Evolutionary conservation across 2,113 vertebrate genomes (phyloP).

Genomic region (Bostrychus sinensis): DNA sequence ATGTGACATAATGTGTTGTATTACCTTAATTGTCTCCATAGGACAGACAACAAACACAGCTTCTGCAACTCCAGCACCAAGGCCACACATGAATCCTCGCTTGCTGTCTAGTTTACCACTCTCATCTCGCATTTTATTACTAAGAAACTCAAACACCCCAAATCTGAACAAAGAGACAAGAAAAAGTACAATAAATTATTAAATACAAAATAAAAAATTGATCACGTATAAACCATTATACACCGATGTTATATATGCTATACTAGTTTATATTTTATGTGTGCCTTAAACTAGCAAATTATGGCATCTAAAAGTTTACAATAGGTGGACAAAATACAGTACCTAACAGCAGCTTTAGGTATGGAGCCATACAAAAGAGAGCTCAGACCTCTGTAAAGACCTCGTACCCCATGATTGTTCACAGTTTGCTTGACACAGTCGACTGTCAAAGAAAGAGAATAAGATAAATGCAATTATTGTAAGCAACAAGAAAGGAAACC

Average conservation of each 20-base stretch:
- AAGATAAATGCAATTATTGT: neutral
- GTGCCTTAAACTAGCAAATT: neutral
- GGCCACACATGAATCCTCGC: slow-evolving; percentile 86
- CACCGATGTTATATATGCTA: too few relatives aligned
- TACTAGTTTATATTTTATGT: too few relatives aligned
- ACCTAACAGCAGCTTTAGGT: slow-evolving; percentile 96
- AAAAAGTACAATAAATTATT: neutral
- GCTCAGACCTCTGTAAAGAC: slow-evolving; percentile 90
- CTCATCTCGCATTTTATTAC: slow-evolving; percentile 93
- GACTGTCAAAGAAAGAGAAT: slow-evolving; percentile 55
- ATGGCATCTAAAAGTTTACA: neutral
- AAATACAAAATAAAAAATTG: neutral
- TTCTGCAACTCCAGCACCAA: slow-evolving; percentile 93
- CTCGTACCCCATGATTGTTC: slow-evolving; percentile 82
- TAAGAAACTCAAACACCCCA: slow-evolving; percentile 93
- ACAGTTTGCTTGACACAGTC: slow-evolving; percentile 92
- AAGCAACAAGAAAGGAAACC: neutral
- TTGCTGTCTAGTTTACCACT: slow-evolving; percentile 89
- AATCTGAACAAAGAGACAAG: slow-evolving; percentile 78
- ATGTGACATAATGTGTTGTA: neutral
- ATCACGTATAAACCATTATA: neutral
- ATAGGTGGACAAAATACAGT: slow-evolving; percentile 10
- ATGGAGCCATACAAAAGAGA: slow-evolving; percentile 92
- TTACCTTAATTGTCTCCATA: slow-evolving; percentile 97
- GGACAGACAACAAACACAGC: slow-evolving; percentile 93